Conservation (phyloP, 2,797 vertebrate genomes). For the Dicrostonyx torquatus region DNA sequence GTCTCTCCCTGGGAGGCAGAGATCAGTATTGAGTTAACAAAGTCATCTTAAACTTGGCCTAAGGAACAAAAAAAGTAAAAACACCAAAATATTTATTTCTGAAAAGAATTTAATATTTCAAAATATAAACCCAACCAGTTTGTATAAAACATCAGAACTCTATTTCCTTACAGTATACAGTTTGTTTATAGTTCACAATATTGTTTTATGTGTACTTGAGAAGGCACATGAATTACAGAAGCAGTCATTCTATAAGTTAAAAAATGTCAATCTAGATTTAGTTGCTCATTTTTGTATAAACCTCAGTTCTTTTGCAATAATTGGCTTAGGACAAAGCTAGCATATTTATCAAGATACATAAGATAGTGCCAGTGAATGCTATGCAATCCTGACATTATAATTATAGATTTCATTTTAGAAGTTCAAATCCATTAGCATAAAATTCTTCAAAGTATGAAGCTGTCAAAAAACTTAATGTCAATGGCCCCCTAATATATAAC, state of each 20-base stretch:
- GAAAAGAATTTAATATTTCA: conserved; percentile 36
- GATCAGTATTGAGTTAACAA: background rate
- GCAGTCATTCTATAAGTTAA: background rate
- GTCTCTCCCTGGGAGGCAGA: background rate
- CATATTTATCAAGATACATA: conserved; percentile 44
- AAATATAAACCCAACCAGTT: background rate
- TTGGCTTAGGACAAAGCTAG: conserved; percentile 35
- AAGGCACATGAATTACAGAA: background rate
- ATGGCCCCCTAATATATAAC: conserved; percentile 37
- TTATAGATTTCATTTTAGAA: conserved; percentile 56
- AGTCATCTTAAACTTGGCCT: background rate
- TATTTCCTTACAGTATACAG: background rate
- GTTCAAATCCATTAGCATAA: conserved; percentile 44
- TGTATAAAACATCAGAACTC: background rate
- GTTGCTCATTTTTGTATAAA: conserved; percentile 8
- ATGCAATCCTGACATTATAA: conserved; percentile 27
- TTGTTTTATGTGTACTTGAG: background rate
- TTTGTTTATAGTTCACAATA: background rate
- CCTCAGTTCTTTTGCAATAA: background rate
- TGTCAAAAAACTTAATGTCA: conserved; percentile 54
- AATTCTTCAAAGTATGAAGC: conserved; percentile 41
- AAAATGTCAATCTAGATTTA: background rate
- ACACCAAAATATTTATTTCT: background rate
- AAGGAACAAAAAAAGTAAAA: conserved; percentile 29
- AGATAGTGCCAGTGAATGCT: background rate